Base-by-base conservation (phyloP, 2,888 invertebrate genomes). In the Scaptomyza cyrtandrae region DNA sequence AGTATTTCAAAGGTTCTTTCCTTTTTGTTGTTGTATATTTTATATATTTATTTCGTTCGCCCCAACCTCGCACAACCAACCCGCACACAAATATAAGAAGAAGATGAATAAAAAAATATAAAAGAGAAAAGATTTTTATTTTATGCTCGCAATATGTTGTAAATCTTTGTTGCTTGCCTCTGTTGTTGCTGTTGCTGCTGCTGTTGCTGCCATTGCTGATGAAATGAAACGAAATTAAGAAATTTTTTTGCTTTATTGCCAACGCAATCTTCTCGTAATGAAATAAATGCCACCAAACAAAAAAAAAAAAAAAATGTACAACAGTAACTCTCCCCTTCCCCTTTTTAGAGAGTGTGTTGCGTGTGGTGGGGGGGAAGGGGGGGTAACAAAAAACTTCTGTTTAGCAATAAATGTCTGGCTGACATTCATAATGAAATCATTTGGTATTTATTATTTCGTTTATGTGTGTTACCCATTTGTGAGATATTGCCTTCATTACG, bases 221-320 rank as follows among this genome's bases (percentile, higher is more conserved):
- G 82, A 84, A 83, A 83, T 82, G 82, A 83, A 85, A 85, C 80
- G 83, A 85, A 83, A 85, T 83, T 85, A 83, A 83, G 85, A 83
- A 85, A 85, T 85, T 78, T 80, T 71, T 65, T 75, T 53, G 39
- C 33, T 37, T 60, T 81, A 79, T 77, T 68, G 60, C 68, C 66
- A 67, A 71, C 50, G 82, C 84, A 80, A 83, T 85, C 1, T 82
- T 75, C 78, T 80, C 58, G 83, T 82, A 83, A 83, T 83, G 85
- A 85, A 85, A 80, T 82, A 85, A 83, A 83, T 75, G 78, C 80
- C 78, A 72, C 63, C 53, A 60, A 58, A 61, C n/a, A n/a, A n/a
- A n/a, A n/a, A 16, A 45, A 9, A 45, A n/a, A n/a, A 37, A n/a
- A 37, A n/a, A 3, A 16, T 43, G 54, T 29, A 19, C 11, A 1